Percentiles rank a stretch among this genome's conserved stretches.
Evolutionary conservation across 2,797 vertebrate genomes (phyloP).

Genomic region (Sandelia bainsii): DNA sequence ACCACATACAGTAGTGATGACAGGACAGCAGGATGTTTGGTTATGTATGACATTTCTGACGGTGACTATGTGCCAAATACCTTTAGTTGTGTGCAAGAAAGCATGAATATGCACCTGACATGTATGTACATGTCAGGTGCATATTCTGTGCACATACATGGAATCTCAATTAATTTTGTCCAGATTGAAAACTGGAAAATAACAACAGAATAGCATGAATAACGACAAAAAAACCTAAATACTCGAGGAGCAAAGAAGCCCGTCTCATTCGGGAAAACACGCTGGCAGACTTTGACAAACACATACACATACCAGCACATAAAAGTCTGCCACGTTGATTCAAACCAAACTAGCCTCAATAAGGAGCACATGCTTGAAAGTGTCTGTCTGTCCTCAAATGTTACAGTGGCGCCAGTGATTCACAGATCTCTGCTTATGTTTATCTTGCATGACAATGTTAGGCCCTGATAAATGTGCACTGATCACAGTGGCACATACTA

Average conservation of each 20-base stretch:
- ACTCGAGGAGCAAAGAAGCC: slow-evolving; percentile 15
- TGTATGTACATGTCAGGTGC: neutral
- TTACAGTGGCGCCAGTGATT: slow-evolving; percentile 24
- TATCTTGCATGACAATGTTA: slow-evolving; percentile 41
- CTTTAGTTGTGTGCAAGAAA: slow-evolving; percentile 33
- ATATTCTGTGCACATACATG: slow-evolving; percentile 17
- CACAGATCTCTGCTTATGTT: slow-evolving; percentile 41
- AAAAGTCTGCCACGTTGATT: slow-evolving; percentile 11
- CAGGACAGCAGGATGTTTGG: slow-evolving; percentile 47
- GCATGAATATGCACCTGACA: slow-evolving; percentile 23
- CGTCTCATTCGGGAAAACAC: slow-evolving; percentile 23
- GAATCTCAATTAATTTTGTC: slow-evolving; percentile 45
- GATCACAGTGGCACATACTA: slow-evolving; percentile 13
- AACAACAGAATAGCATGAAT: slow-evolving; percentile 21
- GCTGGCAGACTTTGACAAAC: slow-evolving; percentile 37
- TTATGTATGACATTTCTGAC: slow-evolving; percentile 58
- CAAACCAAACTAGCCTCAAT: neutral
- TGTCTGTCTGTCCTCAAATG: slow-evolving; percentile 23
- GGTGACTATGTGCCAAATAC: slow-evolving; percentile 29
- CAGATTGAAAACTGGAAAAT: slow-evolving; percentile 35
- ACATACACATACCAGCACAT: slow-evolving; percentile 4
- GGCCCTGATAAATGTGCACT: slow-evolving; percentile 41
- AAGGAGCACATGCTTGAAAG: slow-evolving; percentile 6
- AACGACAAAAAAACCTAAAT: slow-evolving; percentile 11
- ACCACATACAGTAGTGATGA: slow-evolving; percentile 38